phyloP scores from a whole-genome alignment of 2,113 vertebrate species.

The Platycercus adscitus region DNA sequence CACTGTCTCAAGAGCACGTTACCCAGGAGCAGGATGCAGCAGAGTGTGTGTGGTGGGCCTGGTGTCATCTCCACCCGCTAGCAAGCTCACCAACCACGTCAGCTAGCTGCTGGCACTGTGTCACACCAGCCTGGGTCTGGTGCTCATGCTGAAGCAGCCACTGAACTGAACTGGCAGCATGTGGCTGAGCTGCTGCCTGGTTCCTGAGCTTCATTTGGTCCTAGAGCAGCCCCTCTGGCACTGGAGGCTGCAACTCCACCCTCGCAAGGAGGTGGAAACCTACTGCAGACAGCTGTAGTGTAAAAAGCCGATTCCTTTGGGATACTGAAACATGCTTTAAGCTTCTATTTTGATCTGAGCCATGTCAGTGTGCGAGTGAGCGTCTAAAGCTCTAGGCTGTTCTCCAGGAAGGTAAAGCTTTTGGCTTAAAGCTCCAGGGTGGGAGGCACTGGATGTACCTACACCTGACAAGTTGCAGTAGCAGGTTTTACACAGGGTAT shows the following conservation, averaged over 20 bases:
- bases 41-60: not conserved
- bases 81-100: not conserved
- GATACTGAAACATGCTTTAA: not conserved
- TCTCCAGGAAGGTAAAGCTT: not conserved
- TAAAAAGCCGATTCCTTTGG: not conserved
- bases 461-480: not conserved
- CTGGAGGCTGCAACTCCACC: not conserved
- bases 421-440: not conserved
- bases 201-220: not conserved
- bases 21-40: not conserved
- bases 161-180: not conserved
- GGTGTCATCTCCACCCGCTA: not conserved
- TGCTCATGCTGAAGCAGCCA: not conserved
- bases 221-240: not conserved
- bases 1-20: not conserved
- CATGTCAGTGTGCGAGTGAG: not conserved
- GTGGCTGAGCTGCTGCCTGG: not conserved
- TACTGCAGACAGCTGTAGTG: not conserved
- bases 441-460: not conserved
- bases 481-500: not conserved
- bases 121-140: not conserved
- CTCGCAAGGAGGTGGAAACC: not conserved
- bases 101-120: not conserved
- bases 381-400: not conserved
- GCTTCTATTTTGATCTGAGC: constrained; percentile 12